phyloP scores from a whole-genome alignment of 2,113 vertebrate genomes.

The Catharus minimus region DNA sequence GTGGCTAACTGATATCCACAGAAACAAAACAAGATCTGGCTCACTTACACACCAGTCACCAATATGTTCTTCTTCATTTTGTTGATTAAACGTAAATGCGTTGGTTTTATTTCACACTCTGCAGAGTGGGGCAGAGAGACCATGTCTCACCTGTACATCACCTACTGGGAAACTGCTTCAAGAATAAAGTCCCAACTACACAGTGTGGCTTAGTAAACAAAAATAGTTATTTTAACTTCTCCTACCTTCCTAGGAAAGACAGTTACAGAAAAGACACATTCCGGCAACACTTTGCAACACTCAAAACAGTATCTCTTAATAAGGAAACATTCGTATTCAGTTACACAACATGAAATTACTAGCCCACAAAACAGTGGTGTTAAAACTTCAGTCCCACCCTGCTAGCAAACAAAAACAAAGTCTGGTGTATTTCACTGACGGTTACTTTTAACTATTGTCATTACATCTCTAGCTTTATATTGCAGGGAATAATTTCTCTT shows the following conservation, averaged over 20 bases:
- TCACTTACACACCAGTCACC: background rate
- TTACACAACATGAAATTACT: background rate
- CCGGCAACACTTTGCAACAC: background rate
- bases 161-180: background rate
- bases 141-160: background rate
- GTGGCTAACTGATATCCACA: background rate
- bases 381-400: background rate
- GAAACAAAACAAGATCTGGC: background rate
- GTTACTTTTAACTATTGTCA: background rate
- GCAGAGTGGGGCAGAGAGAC: background rate
- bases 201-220: accelerated
- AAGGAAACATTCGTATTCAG: background rate
- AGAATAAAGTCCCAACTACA: background rate
- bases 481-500: background rate
- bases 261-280: background rate
- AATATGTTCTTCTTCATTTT: background rate
- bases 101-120: background rate
- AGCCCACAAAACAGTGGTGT: background rate
- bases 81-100: background rate
- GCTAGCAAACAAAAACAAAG: background rate
- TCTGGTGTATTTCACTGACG: background rate
- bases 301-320: background rate
- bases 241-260: background rate
- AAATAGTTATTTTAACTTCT: background rate
- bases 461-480: background rate